Evolutionary conservation across 2,113 vertebrate species (phyloP).

Genomic region (Clarias gariepinus): DNA sequence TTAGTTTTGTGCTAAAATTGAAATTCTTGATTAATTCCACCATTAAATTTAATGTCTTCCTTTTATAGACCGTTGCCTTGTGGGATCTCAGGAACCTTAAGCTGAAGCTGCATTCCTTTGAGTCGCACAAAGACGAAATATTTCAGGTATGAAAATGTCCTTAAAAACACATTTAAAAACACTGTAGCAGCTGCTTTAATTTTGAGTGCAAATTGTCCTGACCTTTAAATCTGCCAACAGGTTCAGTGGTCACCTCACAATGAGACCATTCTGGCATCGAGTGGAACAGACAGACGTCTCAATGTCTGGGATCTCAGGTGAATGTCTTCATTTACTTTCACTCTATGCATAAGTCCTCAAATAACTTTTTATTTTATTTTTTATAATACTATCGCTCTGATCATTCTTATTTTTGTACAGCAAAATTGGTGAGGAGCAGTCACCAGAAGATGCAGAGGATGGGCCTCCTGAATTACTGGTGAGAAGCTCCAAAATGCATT

Average conservation of each 20-base stretch:
- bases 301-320: conserved; percentile 98
- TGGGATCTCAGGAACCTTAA: conserved; percentile 98
- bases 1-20: not conserved
- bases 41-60: not conserved
- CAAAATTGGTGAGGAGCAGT: conserved; percentile 98
- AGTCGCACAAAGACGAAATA: conserved; percentile 98
- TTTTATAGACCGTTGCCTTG: conserved; percentile 88
- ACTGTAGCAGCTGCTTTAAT: not conserved
- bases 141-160: conserved; percentile 83
- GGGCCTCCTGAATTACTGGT: conserved; percentile 97
- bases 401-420: conserved; percentile 60
- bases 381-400: not conserved
- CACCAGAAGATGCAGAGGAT: conserved; percentile 96
- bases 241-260: conserved; percentile 99
- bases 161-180: not conserved
- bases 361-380: no score
- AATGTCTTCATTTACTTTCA: not conserved
- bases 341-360: not conserved
- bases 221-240: conserved; percentile 63
- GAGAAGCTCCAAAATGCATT: conserved; percentile 17
- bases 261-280: conserved; percentile 96
- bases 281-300: conserved; percentile 93
- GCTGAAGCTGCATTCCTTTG: conserved; percentile 96
- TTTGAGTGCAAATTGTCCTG: not conserved
- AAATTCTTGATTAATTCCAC: not conserved